Percentiles rank a stretch among this genome's conserved stretches.
These are phyloP conservation scores for Hippocampus comes DNA, from an alignment of 2,113 vertebrate species.

Conservation along the genomic window DNA sequence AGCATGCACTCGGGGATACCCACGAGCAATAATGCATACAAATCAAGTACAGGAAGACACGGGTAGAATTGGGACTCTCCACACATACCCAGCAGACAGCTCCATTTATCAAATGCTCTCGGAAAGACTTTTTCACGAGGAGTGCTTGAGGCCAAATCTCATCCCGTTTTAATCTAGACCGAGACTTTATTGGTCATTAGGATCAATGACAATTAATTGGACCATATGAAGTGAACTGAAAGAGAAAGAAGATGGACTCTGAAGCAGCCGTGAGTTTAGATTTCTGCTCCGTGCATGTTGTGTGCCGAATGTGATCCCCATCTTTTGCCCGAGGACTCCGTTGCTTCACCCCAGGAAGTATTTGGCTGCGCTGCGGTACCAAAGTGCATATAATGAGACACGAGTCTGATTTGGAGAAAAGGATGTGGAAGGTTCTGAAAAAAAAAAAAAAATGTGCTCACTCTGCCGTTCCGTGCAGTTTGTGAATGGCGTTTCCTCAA, in stretches of 20 bases:
- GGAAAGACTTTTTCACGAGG: not conserved
- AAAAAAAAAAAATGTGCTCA: constrained; percentile 10
- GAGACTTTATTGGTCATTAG: constrained; percentile 9
- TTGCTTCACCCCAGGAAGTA: constrained; percentile 35
- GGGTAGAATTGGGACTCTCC: not conserved
- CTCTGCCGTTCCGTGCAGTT: constrained; percentile 21
- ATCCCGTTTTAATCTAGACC: not conserved
- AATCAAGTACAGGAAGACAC: not conserved
- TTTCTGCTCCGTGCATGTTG: constrained; percentile 17
- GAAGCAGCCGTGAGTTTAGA: constrained; percentile 16
- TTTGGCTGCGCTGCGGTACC: constrained; percentile 30
- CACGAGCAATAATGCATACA: not conserved
- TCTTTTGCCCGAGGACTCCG: constrained; percentile 28
- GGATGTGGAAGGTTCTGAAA: constrained; percentile 25
- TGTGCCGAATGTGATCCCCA: constrained; percentile 35
- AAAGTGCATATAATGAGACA: constrained; percentile 30
- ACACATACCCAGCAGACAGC: not conserved
- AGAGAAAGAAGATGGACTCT: constrained; percentile 7
- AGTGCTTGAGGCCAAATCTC: not conserved
- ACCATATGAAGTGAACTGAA: constrained; percentile 13
- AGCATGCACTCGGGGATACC: not conserved
- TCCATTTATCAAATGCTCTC: not conserved
- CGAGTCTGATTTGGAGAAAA: constrained; percentile 39
- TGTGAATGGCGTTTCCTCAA: constrained; percentile 30
- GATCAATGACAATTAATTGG: constrained; percentile 9